These are phyloP conservation scores for Slavum lentiscoides DNA, from an alignment of 2,888 invertebrate genomes.

Conservation along the genomic window DNA sequence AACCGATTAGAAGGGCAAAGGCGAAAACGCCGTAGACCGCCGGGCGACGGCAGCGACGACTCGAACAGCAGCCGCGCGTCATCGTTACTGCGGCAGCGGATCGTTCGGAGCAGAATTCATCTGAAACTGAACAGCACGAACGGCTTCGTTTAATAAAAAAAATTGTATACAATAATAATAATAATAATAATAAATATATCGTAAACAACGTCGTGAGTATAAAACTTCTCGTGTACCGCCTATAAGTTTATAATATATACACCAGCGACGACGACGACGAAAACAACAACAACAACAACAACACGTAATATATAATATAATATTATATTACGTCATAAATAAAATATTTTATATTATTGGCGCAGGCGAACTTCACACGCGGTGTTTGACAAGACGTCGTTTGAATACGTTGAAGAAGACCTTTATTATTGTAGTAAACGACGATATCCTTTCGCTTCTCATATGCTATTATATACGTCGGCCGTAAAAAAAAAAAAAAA, in stretches of 20 bases:
- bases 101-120: constrained; percentile 23
- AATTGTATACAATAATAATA: background rate
- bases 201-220: background rate
- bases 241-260: background rate
- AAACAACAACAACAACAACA: background rate
- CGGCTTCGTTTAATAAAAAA: constrained; percentile 1
- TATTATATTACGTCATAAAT: background rate
- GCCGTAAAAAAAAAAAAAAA: too few relatives aligned
- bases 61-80: constrained; percentile 16
- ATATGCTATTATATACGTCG: too few relatives aligned
- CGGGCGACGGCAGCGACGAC: background rate
- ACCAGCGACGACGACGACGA: background rate
- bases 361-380: too few relatives aligned
- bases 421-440: too few relatives aligned
- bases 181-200: too few relatives aligned
- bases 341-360: too few relatives aligned
- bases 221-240: background rate
- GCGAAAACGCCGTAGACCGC: constrained; percentile 3
- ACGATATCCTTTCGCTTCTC: too few relatives aligned
- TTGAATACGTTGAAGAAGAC: too few relatives aligned
- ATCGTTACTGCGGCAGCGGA: constrained; percentile 3
- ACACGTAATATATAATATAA: background rate
- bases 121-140: constrained; percentile 32
- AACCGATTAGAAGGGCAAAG: constrained; percentile 21
- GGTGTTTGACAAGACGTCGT: too few relatives aligned